phyloP scores from a whole-genome alignment of 1,140 invertebrate genomes.

The Brachystomella parvula region DNA sequence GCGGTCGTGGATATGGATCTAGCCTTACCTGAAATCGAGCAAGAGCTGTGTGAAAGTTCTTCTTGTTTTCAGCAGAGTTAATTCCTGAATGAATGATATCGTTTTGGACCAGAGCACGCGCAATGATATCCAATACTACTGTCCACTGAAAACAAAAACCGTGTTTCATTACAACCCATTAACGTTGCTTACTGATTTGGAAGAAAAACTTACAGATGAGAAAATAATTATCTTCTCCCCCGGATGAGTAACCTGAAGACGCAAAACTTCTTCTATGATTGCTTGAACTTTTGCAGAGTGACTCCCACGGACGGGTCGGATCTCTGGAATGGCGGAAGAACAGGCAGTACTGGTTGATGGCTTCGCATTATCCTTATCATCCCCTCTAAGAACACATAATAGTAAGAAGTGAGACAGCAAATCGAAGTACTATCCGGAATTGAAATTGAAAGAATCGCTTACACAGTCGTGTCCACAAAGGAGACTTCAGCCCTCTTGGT shows the following conservation, averaged over 20 bases:
- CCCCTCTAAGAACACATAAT: too few species aligned
- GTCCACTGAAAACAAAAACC: slow-evolving; percentile 50
- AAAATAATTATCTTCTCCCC: slow-evolving; percentile 63
- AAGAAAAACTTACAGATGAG: slow-evolving; percentile 50
- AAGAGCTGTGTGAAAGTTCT: slow-evolving; percentile 46
- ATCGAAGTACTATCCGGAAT: too few species aligned
- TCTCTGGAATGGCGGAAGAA: neutral
- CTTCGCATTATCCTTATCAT: neutral
- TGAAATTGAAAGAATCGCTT: slow-evolving; percentile 14
- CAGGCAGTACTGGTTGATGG: neutral
- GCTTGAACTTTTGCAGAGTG: slow-evolving; percentile 65
- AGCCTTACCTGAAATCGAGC: slow-evolving; percentile 50
- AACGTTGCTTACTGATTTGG: neutral
- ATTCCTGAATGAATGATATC: slow-evolving; percentile 47
- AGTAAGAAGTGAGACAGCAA: too few species aligned
- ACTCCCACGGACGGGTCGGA: slow-evolving; percentile 45
- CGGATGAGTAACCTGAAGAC: slow-evolving; percentile 51
- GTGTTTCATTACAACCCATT: too few species aligned
- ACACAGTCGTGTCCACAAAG: slow-evolving; percentile 49
- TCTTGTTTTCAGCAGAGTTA: slow-evolving; percentile 39
- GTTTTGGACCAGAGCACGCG: slow-evolving; percentile 54
- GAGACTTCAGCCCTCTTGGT: slow-evolving; percentile 51
- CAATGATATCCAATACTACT: slow-evolving; percentile 55
- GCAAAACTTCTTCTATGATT: slow-evolving; percentile 54
- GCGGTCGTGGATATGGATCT: neutral